Percentiles rank a stretch among this genome's conserved stretches.
Conservation (phyloP, 2,113 vertebrate genomes). For the Dicentrarchus labrax region DNA sequence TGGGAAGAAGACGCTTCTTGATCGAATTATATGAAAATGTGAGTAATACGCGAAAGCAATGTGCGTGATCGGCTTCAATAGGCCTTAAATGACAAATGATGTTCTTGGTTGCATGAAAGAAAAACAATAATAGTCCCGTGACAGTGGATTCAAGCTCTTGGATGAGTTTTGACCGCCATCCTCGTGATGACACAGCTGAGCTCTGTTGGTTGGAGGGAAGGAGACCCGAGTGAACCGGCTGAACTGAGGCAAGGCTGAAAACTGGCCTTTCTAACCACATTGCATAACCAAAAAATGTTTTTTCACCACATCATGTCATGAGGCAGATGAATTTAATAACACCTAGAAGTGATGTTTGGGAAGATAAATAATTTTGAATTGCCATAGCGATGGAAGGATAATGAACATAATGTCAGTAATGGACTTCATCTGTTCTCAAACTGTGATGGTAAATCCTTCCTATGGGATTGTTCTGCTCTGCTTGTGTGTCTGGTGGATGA, state of each 20-base stretch:
- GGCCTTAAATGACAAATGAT: slow-evolving; percentile 46
- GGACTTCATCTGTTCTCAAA: slow-evolving; percentile 6
- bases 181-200: slow-evolving; percentile 28
- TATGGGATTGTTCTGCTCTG: not conserved
- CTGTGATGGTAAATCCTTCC: slow-evolving; percentile 10
- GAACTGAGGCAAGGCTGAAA: slow-evolving; percentile 28
- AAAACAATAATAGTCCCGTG: slow-evolving; percentile 56
- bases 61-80: slow-evolving; percentile 50
- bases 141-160: slow-evolving; percentile 41
- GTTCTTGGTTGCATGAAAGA: slow-evolving; percentile 36
- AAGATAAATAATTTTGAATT: slow-evolving; percentile 3
- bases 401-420: slow-evolving; percentile 18
- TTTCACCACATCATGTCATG: slow-evolving; percentile 1
- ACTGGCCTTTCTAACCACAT: not conserved
- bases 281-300: not conserved
- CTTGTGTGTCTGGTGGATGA: slow-evolving; percentile 16
- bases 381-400: not conserved
- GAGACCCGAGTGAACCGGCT: slow-evolving; percentile 44
- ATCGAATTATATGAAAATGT: slow-evolving; percentile 54
- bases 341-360: slow-evolving; percentile 14
- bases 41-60: slow-evolving; percentile 16
- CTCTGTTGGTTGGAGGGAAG: not conserved
- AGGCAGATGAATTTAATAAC: slow-evolving; percentile 17
- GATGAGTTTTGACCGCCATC: slow-evolving; percentile 17
- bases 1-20: slow-evolving; percentile 35